Percentiles rank a stretch among this genome's conserved stretches.
These are phyloP conservation scores for Arnoldichthys spilopterus DNA, from an alignment of 2,797 vertebrate genomes.

Conservation along the genomic window DNA sequence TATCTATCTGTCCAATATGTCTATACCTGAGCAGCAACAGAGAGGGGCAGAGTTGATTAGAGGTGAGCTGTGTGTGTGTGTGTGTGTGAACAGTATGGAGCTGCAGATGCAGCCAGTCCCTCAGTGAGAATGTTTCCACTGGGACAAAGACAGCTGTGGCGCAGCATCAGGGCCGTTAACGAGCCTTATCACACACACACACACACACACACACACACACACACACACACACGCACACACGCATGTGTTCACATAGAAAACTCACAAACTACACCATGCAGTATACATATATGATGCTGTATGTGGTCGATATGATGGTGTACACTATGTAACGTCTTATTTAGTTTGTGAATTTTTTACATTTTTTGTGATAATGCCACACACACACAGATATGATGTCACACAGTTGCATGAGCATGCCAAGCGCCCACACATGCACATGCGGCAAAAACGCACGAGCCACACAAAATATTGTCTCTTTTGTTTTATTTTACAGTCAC, in stretches of 20 bases:
- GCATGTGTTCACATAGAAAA: neutral
- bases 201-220: constrained; percentile 42
- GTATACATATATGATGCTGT: no score
- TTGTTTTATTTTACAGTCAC: constrained; percentile 79
- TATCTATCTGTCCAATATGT: no score
- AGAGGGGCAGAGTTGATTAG: constrained; percentile 50
- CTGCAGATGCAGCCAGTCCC: constrained; percentile 70
- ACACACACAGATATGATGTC: no score
- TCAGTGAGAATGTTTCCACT: constrained; percentile 65
- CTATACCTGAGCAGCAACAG: constrained; percentile 42
- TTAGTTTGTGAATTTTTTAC: no score
- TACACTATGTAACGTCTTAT: no score
- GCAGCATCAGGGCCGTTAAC: constrained; percentile 74
- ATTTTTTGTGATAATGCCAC: no score
- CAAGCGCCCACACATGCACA: neutral
- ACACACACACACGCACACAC: constrained; percentile 19
- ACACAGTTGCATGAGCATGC: neutral
- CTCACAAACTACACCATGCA: neutral
- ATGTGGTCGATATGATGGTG: no score
- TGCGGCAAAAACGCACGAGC: constrained; percentile 23
- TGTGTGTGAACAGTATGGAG: constrained; percentile 62
- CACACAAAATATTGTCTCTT: constrained; percentile 61
- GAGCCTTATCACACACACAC: constrained; percentile 68
- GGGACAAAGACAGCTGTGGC: constrained; percentile 75
- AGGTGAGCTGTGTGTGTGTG: constrained; percentile 43